Conservation (phyloP, 2,797 vertebrate species). For the Tiaroga cobitis region DNA sequence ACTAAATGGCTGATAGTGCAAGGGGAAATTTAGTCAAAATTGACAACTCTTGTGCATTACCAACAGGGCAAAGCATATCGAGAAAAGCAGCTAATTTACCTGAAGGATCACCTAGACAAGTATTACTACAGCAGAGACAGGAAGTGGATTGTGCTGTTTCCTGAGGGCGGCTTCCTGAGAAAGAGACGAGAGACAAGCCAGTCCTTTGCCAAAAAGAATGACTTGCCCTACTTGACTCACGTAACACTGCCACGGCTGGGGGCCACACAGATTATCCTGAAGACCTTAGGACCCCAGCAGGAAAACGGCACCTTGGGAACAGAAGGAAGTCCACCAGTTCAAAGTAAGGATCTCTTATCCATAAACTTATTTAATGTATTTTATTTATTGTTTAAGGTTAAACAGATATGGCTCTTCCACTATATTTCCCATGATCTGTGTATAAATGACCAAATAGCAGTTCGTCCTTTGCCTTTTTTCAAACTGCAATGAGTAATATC, state of each 20-base stretch:
- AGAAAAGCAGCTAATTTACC: conserved; percentile 93
- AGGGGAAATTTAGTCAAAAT: neutral
- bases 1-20: neutral
- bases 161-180: conserved; percentile 96
- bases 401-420: neutral
- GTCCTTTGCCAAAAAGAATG: conserved; percentile 93
- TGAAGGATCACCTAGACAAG: conserved; percentile 93
- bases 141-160: conserved; percentile 99
- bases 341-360: conserved; percentile 75
- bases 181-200: conserved; percentile 98
- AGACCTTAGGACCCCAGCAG: conserved; percentile 85
- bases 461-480: neutral
- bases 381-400: neutral
- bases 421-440: neutral
- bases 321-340: conserved; percentile 69
- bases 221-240: conserved; percentile 92
- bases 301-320: conserved; percentile 89
- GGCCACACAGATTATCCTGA: conserved; percentile 92
- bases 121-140: conserved; percentile 92
- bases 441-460: neutral
- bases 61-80: conserved; percentile 90
- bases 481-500: neutral
- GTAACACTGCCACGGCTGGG: conserved; percentile 95
- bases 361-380: neutral
- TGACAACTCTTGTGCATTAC: neutral